These are phyloP conservation scores for Bothrops jararaca DNA, from an alignment of 2,113 vertebrate genomes.

Conservation along the genomic window DNA sequence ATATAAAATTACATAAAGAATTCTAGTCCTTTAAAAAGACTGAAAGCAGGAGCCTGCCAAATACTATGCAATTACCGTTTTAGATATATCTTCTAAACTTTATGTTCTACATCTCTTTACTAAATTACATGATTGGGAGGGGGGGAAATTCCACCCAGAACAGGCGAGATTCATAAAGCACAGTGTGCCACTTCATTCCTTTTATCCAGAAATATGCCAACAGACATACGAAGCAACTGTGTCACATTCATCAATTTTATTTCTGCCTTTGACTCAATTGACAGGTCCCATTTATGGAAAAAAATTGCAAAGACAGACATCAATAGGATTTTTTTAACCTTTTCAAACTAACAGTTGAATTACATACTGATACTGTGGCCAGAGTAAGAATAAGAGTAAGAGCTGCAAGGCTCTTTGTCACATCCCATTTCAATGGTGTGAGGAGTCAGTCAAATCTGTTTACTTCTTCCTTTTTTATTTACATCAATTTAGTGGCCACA, in stretches of 20 bases:
- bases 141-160: not conserved
- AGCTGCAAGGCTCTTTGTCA: not conserved
- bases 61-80: not conserved
- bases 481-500: not conserved
- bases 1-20: not conserved
- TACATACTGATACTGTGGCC: not conserved
- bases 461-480: not conserved
- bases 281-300: not conserved
- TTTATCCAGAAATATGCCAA: not conserved
- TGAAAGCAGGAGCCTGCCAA: not conserved
- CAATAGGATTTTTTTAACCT: not conserved
- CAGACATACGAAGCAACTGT: not conserved
- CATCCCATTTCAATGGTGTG: not conserved
- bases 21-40: not conserved
- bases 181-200: not conserved
- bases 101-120: not conserved
- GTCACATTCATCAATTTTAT: not conserved
- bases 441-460: not conserved
- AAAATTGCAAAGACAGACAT: not conserved
- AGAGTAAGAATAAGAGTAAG: not conserved
- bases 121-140: not conserved
- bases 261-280: not conserved
- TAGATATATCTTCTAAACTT: not conserved
- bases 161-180: not conserved
- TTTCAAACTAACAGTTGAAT: not conserved